phyloP scores from a whole-genome alignment of 2,888 invertebrate species.

The Drosophila hawaiiensis region DNA sequence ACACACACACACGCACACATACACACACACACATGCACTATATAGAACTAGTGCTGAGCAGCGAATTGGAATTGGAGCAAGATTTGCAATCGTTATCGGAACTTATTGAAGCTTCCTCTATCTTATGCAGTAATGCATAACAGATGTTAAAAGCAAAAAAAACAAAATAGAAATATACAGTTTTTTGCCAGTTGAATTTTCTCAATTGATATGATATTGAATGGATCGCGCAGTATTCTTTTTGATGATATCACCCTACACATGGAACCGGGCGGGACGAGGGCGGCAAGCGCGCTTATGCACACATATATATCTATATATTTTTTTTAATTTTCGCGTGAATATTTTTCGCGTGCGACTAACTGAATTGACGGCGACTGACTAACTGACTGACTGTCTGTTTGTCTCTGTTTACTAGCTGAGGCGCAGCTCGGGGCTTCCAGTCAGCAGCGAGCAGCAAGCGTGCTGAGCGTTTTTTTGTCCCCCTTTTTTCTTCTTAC shows the following conservation, averaged over 20 bases:
- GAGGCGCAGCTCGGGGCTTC: slow-evolving; percentile 38
- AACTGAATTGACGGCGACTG: slow-evolving; percentile 49
- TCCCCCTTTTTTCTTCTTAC: slow-evolving; percentile 58
- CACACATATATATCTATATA: background rate
- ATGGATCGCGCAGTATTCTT: slow-evolving; percentile 20
- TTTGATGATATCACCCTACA: slow-evolving; percentile 46
- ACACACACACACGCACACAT: background rate
- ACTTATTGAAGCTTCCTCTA: slow-evolving; percentile 15
- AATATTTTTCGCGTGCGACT: slow-evolving; percentile 72
- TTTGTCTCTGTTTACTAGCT: slow-evolving; percentile 38
- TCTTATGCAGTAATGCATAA: slow-evolving; percentile 4
- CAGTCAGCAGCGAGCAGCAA: slow-evolving; percentile 19
- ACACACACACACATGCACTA: background rate
- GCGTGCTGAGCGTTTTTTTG: slow-evolving; percentile 42
- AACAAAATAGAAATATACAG: background rate
- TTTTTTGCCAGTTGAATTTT: slow-evolving; percentile 5
- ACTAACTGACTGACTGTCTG: slow-evolving; percentile 40
- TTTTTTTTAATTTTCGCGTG: slow-evolving; percentile 35
- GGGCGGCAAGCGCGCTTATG: slow-evolving; percentile 23
- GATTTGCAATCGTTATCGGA: slow-evolving; percentile 13
- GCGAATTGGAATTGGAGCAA: slow-evolving; percentile 4
- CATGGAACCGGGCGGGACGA: slow-evolving; percentile 7
- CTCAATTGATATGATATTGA: slow-evolving; percentile 52
- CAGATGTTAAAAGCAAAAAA: background rate
- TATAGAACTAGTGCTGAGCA: background rate